A percentile compares a stretch with the other conserved stretches of the same genome.
These are phyloP conservation scores for Brachyopa scutellaris DNA, from an alignment of 2,888 invertebrate species.

Conservation along the genomic window DNA sequence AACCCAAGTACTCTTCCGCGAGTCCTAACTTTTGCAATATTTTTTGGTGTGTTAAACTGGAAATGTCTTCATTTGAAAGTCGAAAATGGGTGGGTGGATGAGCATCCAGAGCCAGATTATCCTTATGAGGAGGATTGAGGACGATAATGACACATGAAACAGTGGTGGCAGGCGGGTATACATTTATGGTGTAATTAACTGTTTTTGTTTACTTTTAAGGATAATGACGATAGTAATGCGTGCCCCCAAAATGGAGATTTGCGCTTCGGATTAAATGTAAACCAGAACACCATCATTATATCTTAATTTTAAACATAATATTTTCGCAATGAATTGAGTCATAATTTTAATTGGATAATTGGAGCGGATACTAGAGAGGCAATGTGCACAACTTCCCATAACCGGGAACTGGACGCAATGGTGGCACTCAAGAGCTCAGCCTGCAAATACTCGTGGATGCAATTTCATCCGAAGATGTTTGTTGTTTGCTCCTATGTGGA, in stretches of 20 bases:
- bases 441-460: slow-evolving; percentile 32
- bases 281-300: too few species aligned
- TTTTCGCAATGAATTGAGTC: slow-evolving; percentile 16
- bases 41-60: background rate
- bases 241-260: slow-evolving; percentile 10
- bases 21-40: slow-evolving; percentile 12
- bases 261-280: slow-evolving; percentile 10
- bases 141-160: slow-evolving; percentile 22
- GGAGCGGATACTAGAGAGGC: background rate
- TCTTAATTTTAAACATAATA: background rate
- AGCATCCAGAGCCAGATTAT: slow-evolving; percentile 41
- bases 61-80: background rate
- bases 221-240: slow-evolving; percentile 32
- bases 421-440: background rate
- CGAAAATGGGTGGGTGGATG: too few species aligned
- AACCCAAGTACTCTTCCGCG: slow-evolving; percentile 19
- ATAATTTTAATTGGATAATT: slow-evolving; percentile 61
- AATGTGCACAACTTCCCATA: background rate
- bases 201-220: slow-evolving; percentile 38
- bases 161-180: background rate
- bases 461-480: slow-evolving; percentile 39
- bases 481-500: background rate
- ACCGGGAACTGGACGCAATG: too few species aligned
- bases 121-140: slow-evolving; percentile 30
- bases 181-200: slow-evolving; percentile 43